phyloP scores from a whole-genome alignment of 2,888 invertebrate species.

The Phytoseiulus persimilis region DNA sequence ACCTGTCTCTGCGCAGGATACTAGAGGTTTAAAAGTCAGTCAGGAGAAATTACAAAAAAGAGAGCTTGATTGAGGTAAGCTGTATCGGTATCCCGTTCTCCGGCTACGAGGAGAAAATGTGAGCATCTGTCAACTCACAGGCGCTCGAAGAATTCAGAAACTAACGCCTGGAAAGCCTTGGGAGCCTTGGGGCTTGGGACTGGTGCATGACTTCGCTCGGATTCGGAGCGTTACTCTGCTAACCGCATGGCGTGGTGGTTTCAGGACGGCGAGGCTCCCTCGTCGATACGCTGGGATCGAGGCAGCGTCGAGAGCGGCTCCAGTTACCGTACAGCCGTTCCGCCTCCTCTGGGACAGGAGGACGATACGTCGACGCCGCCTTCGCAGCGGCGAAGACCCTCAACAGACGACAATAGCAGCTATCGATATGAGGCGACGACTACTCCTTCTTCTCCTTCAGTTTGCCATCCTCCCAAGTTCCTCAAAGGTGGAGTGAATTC shows the following conservation, averaged over 20 bases:
- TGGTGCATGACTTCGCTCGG: neutral
- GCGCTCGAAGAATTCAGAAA: neutral
- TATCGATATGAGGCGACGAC: neutral
- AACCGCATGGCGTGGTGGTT: neutral
- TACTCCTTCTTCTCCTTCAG: neutral
- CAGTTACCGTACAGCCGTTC: conserved; percentile 33
- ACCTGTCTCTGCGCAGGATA: too few species aligned
- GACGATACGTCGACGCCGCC: conserved; percentile 12
- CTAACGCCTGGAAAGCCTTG: neutral
- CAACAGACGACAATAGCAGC: conserved; percentile 17
- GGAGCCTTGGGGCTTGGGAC: neutral
- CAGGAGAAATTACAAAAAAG: neutral
- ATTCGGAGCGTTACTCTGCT: neutral
- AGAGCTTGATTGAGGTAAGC: neutral
- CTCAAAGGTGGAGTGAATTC: neutral
- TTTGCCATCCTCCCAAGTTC: conserved; percentile 31
- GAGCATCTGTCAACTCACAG: neutral
- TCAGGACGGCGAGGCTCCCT: neutral
- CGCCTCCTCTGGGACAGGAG: conserved; percentile 10
- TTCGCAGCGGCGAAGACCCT: neutral
- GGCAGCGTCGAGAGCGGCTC: conserved; percentile 32
- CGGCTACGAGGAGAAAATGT: neutral
- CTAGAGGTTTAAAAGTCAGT: too few species aligned
- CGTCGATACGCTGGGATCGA: conserved; percentile 30
- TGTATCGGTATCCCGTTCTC: neutral